Evolutionary conservation across 2,797 vertebrate species (phyloP), one percentile per base, ranked within the genome.

Genomic region (Micromesistius poutassou): DNA sequence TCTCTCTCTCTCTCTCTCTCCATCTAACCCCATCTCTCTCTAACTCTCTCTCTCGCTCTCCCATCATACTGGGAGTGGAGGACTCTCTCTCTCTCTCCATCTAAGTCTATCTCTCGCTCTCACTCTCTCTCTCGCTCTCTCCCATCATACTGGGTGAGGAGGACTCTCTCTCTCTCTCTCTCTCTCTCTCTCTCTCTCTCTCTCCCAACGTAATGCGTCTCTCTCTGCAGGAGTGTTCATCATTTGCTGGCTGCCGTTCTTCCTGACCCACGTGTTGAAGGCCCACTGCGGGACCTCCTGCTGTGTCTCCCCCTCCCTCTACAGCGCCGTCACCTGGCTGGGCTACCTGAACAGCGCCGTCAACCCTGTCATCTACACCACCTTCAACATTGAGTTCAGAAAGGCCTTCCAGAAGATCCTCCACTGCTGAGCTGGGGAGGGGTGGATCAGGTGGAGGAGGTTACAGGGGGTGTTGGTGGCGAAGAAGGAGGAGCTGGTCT

Each of bases 231-330:
- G 94, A 12, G 93, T 95, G 75, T 95, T 95, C 86, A 94, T 95
- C 85, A 94, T 95, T 89, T 95, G 94, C 89, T 95, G 94, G 94
- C 89, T 95, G 82, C 94, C 94, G 2, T 95, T 95, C 88, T 95
- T 95, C 84, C 83, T 95, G 66, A 95, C 93, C 8, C 94, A 95
- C 22, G 93, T 95, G 74, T 82, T 95, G 75, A 93, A 93, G 76
- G 93, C 93, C 22, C 93, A 95, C 91, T 95, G 94, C 81, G 82
- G 84, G 28, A 93, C 90, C 90, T 94, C 90, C 90, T 95, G 94
- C 87, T 94, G 92, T 42, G 94, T 95, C 87, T 91, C 94, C 0
- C 91, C 91, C 0, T 89, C 90, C 0, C 92, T 94, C 71, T 94
- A 94, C 90, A 94, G 93, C 66, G 90, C 90, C 0, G 93, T 93